Evolutionary conservation across 2,113 vertebrate species (phyloP), one percentile per base, ranked within the genome.

Genomic region (Microtus ochrogaster): DNA sequence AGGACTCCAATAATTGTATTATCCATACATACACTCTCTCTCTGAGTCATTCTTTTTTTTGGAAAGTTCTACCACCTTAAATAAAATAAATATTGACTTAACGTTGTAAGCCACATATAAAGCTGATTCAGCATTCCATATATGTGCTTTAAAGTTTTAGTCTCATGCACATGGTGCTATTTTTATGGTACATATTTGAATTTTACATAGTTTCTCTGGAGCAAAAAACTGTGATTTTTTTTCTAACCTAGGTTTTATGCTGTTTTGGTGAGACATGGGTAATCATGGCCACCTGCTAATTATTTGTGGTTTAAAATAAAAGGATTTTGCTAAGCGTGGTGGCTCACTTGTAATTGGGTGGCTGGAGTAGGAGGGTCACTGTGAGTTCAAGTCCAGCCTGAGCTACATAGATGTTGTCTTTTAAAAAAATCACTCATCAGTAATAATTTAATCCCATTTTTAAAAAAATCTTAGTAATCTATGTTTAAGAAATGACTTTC

Each of bases 171-270:
- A 97, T 97, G 97, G 98, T 98, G 98, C 92, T 97, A 98, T 98
- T 98, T 99, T 98, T 98, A 98, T 97, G 97, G 98, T 98, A 98
- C 70, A 94, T 98, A 98, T 98, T 98, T 98, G 98, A 97, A 98
- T 98, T 98, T 98, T 98, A 98, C 99, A 76, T 58, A 61, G 52
- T 16, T 82, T 82, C 41, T 41, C 79, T 82, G 11, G 36, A 61
- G 52, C 52, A 99, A 99, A 99, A 99, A 99, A 99, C 98, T 99
- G 99, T 99, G 99, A 99, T 49, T 49, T 52, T 99, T 99, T 99
- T 99, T 99, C 99, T 49, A 49, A 99, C 98, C 99, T 99, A 99
- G 98, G 97, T 98, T 98, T 99, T 99, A 98, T 98, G 99, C 99
- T 99, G 98, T 99, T 99, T 99, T 98, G 98, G 99, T 98, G 98